Evolutionary conservation across 2,888 invertebrate species (phyloP), one percentile per base, ranked within the genome.

Genomic region (Drosophila monieri): DNA sequence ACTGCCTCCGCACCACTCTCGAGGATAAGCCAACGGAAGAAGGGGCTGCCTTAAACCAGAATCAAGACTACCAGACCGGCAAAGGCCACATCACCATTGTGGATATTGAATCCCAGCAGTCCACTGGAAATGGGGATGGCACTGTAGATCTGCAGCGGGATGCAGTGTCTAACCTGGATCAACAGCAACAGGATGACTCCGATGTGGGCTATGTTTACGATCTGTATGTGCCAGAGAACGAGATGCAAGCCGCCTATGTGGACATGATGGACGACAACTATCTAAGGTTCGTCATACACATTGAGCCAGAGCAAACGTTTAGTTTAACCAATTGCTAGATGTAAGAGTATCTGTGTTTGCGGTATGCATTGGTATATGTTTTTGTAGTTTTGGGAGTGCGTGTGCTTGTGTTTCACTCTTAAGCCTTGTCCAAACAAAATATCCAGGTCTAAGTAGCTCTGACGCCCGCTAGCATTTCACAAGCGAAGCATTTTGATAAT

Each of bases 171-270:
- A 15, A 4, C 15, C 27, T 44, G 2, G 73, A 65, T 41, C 58
- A 56, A 15, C 80, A 80, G 18, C 80, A 72, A 64, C 85, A 87
- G 10, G 83, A 83, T 21, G 89, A 91, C 67, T 89, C 89, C 6
- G 89, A 92, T 43, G 77, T 88, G n/a, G 89, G 90, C 54, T 94
- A 93, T 88, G 94, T 94, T 6, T 95, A 94, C 75, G 94, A 95
- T 90, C 91, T 94, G 27, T 95, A 95, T 90, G 93, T 93, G 79
- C 93, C 93, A 9, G 90, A 92, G 75, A 92, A 92, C 73, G 92
- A 92, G 18, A 92, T 92, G 73, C 92, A 93, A 44, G 91, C 91
- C 37, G 91, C 92, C 66, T 84, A 92, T 73, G 88, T 90, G 61
- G 91, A 91, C 79, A 79, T 90, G 61, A 86, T 89, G 84, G 90